phyloP scores from a whole-genome alignment of 2,888 invertebrate species.

The Orthonevra nobilis region DNA sequence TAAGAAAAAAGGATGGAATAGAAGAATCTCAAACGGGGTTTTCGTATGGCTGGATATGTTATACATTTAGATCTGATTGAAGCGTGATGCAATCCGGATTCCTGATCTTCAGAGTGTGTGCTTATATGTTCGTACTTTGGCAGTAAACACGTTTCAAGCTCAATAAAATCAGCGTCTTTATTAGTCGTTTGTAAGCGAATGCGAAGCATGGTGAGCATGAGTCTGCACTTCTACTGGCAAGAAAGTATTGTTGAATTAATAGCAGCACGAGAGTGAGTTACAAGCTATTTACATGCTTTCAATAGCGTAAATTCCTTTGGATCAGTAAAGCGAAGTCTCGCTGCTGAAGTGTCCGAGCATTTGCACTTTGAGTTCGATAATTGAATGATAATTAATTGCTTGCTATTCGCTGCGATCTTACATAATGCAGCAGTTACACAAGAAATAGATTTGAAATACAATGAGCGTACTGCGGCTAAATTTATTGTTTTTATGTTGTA shows the following conservation, averaged over 20 bases:
- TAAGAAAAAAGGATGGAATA: no score
- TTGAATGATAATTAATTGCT: slow-evolving; percentile 3
- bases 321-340: no score
- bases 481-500: no score
- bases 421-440: slow-evolving; percentile 18
- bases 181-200: slow-evolving; percentile 6
- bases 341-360: no score
- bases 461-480: no score
- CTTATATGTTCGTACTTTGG: background rate
- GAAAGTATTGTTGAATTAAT: slow-evolving; percentile 35
- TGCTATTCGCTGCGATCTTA: slow-evolving; percentile 10
- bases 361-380: no score
- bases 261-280: slow-evolving; percentile 18
- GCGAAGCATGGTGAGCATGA: background rate
- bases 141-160: slow-evolving; percentile 11
- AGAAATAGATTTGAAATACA: slow-evolving; percentile 11
- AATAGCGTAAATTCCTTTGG: slow-evolving; percentile 6
- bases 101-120: background rate
- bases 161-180: slow-evolving; percentile 35
- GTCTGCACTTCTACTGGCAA: slow-evolving; percentile 5
- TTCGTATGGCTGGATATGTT: no score
- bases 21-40: background rate
- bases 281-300: slow-evolving; percentile 32
- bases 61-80: no score
- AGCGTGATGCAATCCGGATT: background rate